Conservation (phyloP, 2,797 vertebrate species). For the Epinephelus awoara region DNA sequence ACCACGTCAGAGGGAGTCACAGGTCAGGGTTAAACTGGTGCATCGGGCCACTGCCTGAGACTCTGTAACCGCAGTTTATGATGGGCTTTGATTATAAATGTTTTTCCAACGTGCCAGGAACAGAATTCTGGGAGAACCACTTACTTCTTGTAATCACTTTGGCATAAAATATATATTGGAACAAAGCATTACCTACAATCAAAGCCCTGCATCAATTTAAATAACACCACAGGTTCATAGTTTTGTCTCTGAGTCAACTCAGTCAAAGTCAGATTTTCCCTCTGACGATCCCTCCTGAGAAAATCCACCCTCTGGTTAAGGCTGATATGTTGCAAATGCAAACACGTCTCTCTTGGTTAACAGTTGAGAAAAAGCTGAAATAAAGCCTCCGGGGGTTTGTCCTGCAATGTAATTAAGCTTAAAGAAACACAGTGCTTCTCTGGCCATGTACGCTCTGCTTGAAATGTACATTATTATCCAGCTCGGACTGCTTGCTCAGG, state of each 20-base stretch:
- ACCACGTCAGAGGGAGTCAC: conserved; percentile 7
- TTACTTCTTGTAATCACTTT: not conserved
- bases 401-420: conserved; percentile 56
- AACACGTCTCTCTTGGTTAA: conserved; percentile 41
- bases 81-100: not conserved
- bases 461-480: conserved; percentile 60
- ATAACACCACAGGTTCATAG: not conserved
- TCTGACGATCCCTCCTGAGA: not conserved
- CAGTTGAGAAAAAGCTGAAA: conserved; percentile 37
- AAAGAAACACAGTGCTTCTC: conserved; percentile 41
- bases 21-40: conserved; percentile 31
- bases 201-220: not conserved
- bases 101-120: not conserved
- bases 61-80: not conserved
- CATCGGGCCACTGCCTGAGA: not conserved
- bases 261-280: conserved; percentile 17
- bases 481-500: conserved; percentile 61
- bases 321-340: conserved; percentile 30
- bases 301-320: not conserved
- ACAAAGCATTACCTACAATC: conserved; percentile 10
- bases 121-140: not conserved
- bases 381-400: conserved; percentile 20
- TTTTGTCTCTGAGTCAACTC: conserved; percentile 1
- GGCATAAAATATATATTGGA: not conserved
- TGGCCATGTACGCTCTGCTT: conserved; percentile 29